phyloP scores from a whole-genome alignment of 2,888 invertebrate species.

The Morpho deidamia region DNA sequence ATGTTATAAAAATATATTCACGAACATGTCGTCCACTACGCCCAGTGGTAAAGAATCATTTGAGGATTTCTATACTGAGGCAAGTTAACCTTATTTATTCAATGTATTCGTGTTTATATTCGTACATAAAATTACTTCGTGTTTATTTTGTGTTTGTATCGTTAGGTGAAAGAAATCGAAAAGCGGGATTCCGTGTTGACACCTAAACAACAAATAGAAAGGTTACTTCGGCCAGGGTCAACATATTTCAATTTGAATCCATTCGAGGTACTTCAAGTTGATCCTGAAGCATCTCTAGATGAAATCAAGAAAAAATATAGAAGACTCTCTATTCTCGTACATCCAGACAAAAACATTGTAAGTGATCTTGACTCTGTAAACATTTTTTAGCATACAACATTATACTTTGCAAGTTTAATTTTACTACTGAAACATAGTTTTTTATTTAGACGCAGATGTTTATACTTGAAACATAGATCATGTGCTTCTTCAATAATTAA shows the following conservation, averaged over 20 bases:
- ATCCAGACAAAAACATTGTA: constrained; percentile 97
- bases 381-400: neutral
- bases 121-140: neutral
- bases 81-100: constrained; percentile 46
- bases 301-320: constrained; percentile 98
- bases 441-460: neutral
- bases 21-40: constrained; percentile 24
- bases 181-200: constrained; percentile 97
- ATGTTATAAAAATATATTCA: neutral
- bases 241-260: constrained; percentile 99
- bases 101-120: no score
- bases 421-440: neutral
- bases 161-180: constrained; percentile 98
- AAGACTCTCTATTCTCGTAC: constrained; percentile 96
- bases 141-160: constrained; percentile 28
- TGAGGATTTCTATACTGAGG: constrained; percentile 90
- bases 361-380: constrained; percentile 28
- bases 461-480: neutral
- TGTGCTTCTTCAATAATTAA: no score
- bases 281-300: constrained; percentile 92
- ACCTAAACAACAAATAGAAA: constrained; percentile 97
- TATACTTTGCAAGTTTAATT: neutral
- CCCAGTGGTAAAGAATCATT: constrained; percentile 81
- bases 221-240: constrained; percentile 96
- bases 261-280: constrained; percentile 93